Base-by-base conservation (phyloP, 2,888 invertebrate species). In the Drosophila kambysellisi region DNA sequence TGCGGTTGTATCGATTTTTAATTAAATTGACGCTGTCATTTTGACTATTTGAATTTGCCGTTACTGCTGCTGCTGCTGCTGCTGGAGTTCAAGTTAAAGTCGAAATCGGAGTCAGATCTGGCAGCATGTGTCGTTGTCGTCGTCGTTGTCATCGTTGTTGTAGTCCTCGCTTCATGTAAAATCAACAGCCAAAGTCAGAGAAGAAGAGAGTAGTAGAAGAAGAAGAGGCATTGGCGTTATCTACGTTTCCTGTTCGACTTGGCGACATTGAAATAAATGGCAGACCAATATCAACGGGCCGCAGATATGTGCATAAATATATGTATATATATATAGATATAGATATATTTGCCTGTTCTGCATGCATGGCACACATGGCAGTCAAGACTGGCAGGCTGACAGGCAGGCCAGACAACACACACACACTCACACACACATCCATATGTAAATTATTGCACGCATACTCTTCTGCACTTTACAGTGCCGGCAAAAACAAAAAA, bases 221-320 rank as follows among this genome's bases (percentile, higher is more conserved):
- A 33, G 25, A 15, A 37, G 41, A 33, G 69, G 41, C 63, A 70
- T 57, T 74, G 62, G 67, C 61, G 63, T 78, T 84, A 82, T 84
- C 87, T 81, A 70, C 85, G 72, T 87, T 85, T 85, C 88, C 84
- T 87, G 87, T 82, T 76, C 74, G 50, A 67, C 57, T 69, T 52
- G 72, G 69, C 68, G 81, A 82, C 81, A 82, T 79, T 79, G 64
- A 74, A 85, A 75, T 81, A 79, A 72, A 82, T 83, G 87, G 73
- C 82, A 76, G 74, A 58, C 74, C 79, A 71, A 78, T 78, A 78
- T 74, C 63, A 54, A 39, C 71, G 43, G 30, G 46, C 9, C 35
- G 33, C 50, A 46, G 46, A 39, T 54, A 37, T 11, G 25, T 37
- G 15, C 6, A 11, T 37, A 25, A 8, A 29, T 17, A 15, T 35